Percentiles rank a stretch among this genome's conserved stretches.
These are phyloP conservation scores for Malurus elegans DNA, from an alignment of 2,113 vertebrate genomes.

Conservation along the genomic window DNA sequence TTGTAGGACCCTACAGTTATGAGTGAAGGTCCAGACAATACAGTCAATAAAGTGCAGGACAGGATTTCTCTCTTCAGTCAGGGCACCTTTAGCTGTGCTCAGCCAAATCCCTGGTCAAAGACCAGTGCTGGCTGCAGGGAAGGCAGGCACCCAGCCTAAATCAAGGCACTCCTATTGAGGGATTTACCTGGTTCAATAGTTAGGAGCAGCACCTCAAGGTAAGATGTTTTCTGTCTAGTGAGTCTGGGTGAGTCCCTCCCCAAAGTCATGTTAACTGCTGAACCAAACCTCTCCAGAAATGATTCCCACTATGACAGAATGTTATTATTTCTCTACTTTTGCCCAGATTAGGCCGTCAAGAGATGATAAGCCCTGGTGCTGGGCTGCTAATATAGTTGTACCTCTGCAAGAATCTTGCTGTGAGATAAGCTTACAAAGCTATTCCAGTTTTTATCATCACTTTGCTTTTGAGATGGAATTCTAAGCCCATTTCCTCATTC, in stretches of 20 bases:
- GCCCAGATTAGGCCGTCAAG: background rate
- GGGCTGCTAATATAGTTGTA: background rate
- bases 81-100: background rate
- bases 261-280: background rate
- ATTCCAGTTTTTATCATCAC: background rate
- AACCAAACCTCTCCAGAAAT: background rate
- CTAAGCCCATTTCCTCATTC: background rate
- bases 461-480: background rate
- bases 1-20: background rate
- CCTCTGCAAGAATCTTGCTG: background rate
- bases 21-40: background rate
- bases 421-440: background rate
- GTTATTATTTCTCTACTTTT: background rate
- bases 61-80: background rate
- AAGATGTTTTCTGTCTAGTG: background rate
- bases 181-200: background rate
- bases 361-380: background rate
- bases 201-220: background rate
- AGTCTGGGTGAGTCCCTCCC: background rate
- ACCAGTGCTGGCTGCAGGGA: background rate
- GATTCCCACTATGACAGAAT: background rate
- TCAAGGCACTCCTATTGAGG: fast-evolving
- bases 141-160: background rate
- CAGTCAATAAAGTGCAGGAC: background rate
- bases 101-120: background rate